Evolutionary conservation across 2,797 vertebrate genomes (phyloP).

Genomic region (Potorous gilbertii): DNA sequence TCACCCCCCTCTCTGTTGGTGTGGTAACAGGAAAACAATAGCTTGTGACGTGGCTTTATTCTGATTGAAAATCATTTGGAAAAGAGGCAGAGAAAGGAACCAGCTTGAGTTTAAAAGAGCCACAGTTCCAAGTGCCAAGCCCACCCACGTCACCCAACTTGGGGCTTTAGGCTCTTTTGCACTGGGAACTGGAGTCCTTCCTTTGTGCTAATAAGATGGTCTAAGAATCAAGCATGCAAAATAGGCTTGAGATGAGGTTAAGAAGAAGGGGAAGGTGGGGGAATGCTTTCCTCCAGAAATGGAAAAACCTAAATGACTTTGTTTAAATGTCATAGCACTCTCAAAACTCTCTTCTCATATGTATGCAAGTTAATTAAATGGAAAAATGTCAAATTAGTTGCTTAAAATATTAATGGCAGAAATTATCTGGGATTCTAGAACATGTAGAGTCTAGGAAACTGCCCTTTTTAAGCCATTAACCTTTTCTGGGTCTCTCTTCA

Average conservation of each 20-base stretch:
- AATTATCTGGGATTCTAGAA: constrained; percentile 62
- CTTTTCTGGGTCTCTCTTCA: constrained; percentile 15
- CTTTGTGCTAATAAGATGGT: constrained; percentile 65
- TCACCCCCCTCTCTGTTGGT: background rate
- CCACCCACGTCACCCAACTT: constrained; percentile 62
- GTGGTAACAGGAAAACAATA: constrained; percentile 50
- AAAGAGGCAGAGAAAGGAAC: constrained; percentile 42
- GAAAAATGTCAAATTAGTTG: constrained; percentile 81
- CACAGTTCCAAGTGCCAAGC: background rate
- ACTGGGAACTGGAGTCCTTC: constrained; percentile 67
- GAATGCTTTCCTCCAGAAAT: constrained; percentile 46
- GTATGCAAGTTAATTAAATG: constrained; percentile 82
- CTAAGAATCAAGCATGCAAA: constrained; percentile 64
- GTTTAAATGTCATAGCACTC: constrained; percentile 74
- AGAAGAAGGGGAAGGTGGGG: constrained; percentile 15
- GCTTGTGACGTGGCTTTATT: background rate
- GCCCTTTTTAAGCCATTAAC: constrained; percentile 52
- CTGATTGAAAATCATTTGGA: constrained; percentile 39
- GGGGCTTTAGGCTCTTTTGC: constrained; percentile 50
- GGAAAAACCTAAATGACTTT: constrained; percentile 67
- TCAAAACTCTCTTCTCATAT: constrained; percentile 66
- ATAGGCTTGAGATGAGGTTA: constrained; percentile 51
- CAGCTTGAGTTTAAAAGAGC: constrained; percentile 37
- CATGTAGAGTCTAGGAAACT: constrained; percentile 41
- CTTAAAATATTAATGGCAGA: constrained; percentile 74